phyloP scores from a whole-genome alignment of 2,797 vertebrate species.

The Sciurus carolinensis region DNA sequence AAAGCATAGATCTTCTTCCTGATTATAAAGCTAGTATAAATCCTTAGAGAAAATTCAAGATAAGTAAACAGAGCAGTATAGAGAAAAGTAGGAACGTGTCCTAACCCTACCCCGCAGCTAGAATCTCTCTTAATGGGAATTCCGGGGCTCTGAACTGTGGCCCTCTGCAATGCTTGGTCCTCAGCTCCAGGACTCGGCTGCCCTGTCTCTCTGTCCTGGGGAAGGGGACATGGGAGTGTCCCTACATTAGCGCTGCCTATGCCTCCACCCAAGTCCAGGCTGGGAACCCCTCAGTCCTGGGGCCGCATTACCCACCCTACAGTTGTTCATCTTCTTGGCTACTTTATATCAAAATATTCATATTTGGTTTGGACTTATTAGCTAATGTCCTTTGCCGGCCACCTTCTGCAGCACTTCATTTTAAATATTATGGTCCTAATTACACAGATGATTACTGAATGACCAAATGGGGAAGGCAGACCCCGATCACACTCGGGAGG shows the following conservation, averaged over 20 bases:
- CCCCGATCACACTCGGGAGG: slow-evolving; percentile 87
- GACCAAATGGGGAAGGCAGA: slow-evolving; percentile 84
- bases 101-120: slow-evolving; percentile 12
- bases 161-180: neutral
- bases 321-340: slow-evolving; percentile 84
- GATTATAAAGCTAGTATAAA: slow-evolving; percentile 10
- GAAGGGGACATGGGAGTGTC: slow-evolving; percentile 75
- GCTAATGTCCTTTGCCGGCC: slow-evolving; percentile 82
- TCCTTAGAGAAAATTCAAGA: slow-evolving; percentile 38
- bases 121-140: slow-evolving; percentile 4
- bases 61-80: slow-evolving; percentile 29
- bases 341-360: slow-evolving; percentile 91
- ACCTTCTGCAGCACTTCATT: neutral
- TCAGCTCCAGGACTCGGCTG: slow-evolving; percentile 63
- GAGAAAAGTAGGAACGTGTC: slow-evolving; percentile 50
- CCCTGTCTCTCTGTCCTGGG: slow-evolving; percentile 73
- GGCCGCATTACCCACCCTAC: slow-evolving; percentile 71
- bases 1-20: slow-evolving; percentile 26
- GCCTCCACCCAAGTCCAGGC: slow-evolving; percentile 70
- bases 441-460: slow-evolving; percentile 87
- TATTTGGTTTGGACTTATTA: slow-evolving; percentile 87
- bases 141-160: neutral
- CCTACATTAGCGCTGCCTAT: slow-evolving; percentile 81
- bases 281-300: slow-evolving; percentile 74
- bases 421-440: slow-evolving; percentile 87